These are phyloP conservation scores for Drosophila paracracens DNA, from an alignment of 2,888 invertebrate genomes.

Conservation along the genomic window DNA sequence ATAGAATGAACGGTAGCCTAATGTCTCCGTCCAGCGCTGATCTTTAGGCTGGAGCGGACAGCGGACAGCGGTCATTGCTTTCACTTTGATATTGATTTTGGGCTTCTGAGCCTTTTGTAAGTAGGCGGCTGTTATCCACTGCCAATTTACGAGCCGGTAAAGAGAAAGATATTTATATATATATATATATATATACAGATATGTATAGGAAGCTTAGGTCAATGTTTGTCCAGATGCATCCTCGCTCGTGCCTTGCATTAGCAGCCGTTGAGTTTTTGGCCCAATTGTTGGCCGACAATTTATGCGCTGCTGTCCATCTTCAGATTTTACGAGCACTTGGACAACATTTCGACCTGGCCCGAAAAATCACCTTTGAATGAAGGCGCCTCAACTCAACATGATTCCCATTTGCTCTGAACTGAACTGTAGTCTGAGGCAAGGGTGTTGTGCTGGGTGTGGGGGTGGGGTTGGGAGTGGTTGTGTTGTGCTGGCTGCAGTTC, in stretches of 20 bases:
- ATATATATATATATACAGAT: conserved; percentile 2
- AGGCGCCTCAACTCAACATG: conserved; percentile 22
- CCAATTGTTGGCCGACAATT: conserved; percentile 65
- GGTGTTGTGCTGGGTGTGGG: neutral
- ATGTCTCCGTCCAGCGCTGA: conserved; percentile 67
- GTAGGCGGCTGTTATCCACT: conserved; percentile 32
- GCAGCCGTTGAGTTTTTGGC: conserved; percentile 60
- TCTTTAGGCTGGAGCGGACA: conserved; percentile 13
- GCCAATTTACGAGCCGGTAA: conserved; percentile 63
- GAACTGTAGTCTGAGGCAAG: neutral
- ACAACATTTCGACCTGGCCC: conserved; percentile 40
- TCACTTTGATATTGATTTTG: conserved; percentile 68
- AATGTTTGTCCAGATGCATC: conserved; percentile 75
- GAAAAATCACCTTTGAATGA: conserved; percentile 43
- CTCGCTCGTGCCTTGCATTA: conserved; percentile 72
- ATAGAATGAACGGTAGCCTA: conserved; percentile 64
- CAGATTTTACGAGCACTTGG: conserved; percentile 64
- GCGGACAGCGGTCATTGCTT: conserved; percentile 67
- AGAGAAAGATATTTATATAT: neutral
- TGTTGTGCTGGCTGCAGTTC: conserved; percentile 10
- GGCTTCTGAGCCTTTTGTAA: conserved; percentile 27
- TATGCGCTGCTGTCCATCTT: conserved; percentile 75
- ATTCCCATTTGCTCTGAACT: conserved; percentile 26
- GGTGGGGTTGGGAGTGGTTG: neutral
- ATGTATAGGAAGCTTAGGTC: conserved; percentile 72